Evolutionary conservation across 2,888 invertebrate genomes (phyloP).

Genomic region (Enoplolaimus lenunculus): DNA sequence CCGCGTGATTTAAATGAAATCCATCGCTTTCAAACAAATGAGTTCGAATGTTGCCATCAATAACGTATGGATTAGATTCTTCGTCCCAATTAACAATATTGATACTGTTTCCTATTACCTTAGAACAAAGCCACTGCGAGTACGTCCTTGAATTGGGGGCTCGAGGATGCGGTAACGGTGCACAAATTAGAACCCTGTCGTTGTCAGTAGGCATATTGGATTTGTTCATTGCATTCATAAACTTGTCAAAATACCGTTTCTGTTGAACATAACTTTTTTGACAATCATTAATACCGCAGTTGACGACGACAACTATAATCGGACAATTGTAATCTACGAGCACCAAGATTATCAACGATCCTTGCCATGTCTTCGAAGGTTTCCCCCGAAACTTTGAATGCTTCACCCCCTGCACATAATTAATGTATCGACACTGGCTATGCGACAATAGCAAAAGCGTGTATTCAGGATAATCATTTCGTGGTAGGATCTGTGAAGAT

Average conservation of each 20-base stretch:
- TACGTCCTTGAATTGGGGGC: neutral
- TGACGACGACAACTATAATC: neutral
- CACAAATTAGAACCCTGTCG: neutral
- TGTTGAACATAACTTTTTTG: neutral
- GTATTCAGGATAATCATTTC: neutral
- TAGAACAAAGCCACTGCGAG: neutral
- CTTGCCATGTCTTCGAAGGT: conserved; percentile 10
- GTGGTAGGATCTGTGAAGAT: neutral
- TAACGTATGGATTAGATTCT: neutral
- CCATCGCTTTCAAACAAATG: neutral
- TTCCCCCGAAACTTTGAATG: neutral
- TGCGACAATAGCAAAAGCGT: conserved; percentile 8
- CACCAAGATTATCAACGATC: neutral
- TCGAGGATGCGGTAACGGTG: neutral
- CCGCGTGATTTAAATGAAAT: neutral
- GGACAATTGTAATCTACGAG: neutral
- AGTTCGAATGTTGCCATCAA: neutral
- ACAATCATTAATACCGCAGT: conserved; percentile 14
- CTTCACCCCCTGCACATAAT: conserved; percentile 4
- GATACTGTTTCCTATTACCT: neutral
- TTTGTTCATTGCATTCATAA: neutral
- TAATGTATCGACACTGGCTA: conserved; percentile 17
- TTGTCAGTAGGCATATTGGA: neutral
- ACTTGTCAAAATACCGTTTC: neutral
- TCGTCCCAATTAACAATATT: neutral